phyloP scores from a whole-genome alignment of 2,113 vertebrate species.

The Megaceryle torquata region DNA sequence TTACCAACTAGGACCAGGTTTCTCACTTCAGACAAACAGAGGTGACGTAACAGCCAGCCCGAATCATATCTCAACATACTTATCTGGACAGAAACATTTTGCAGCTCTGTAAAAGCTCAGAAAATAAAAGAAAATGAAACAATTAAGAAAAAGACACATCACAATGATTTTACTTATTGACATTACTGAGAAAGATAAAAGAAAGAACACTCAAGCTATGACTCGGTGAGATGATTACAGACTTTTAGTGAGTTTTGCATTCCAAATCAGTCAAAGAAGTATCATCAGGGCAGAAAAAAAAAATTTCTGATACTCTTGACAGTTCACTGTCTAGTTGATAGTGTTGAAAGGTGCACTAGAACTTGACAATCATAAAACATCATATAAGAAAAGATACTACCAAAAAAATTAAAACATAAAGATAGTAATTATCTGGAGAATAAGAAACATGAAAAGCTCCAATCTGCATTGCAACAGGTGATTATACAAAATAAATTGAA shows the following conservation, averaged over 20 bases:
- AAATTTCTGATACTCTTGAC: neutral
- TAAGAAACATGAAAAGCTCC: neutral
- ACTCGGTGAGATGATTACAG: neutral
- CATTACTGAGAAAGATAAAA: neutral
- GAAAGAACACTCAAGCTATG: neutral
- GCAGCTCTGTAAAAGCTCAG: neutral
- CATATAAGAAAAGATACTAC: neutral
- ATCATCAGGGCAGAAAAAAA: neutral
- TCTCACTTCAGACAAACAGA: neutral
- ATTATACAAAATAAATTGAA: neutral
- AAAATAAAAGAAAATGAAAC: neutral
- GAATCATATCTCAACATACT: neutral
- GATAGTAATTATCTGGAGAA: neutral
- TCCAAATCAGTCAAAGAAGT: neutral
- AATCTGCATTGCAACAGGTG: neutral
- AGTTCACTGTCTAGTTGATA: neutral
- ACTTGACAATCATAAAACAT: neutral
- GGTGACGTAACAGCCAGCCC: neutral
- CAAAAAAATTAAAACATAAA: neutral
- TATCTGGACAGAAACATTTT: slow-evolving; percentile 24
- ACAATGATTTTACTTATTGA: neutral
- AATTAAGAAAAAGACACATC: neutral
- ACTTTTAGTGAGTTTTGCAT: neutral
- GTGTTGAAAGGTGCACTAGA: neutral
- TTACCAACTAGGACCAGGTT: neutral